Base-by-base conservation (phyloP, 2,888 invertebrate genomes). In the Melanargia galathea region DNA sequence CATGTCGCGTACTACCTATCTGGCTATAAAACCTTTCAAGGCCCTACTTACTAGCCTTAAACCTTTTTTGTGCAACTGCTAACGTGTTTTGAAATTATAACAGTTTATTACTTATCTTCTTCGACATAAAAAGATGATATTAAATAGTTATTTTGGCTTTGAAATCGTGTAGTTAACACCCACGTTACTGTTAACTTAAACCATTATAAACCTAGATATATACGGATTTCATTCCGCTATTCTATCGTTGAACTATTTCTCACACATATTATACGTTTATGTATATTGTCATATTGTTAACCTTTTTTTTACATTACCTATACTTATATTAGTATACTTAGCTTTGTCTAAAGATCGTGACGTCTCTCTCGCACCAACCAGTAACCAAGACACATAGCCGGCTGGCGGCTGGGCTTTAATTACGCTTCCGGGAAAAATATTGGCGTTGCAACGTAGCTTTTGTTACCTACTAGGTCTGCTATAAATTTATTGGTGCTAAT, bases 1-100 rank as follows among this genome's bases (percentile, higher is more conserved):
- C 63, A 61, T 60, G 58, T 64, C 63, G 59, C 51, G 64, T 61
- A 60, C 11, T 52, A 35, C 4, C 6, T 30, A 2, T 22, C 33
- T 52, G 35, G 46, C 49, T 56, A 45, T 43, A 18, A 48, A 46
- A 30, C 48, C 56, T 49, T 56, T 22, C 11, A 54, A 63, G 64
- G 38, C 52, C 18, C 26, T 10, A 30, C n/a, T n/a, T n/a, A n/a
- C n/a, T 3, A 26, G 30, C 30, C 30, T 30, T 7, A 49, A 49
- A 11, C 3, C 35, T 20, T 35, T 18, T 51, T 18, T 26, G 13
- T 26, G 4, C 10, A 49, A 26, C 6, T 33, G 30, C 5, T 33
- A 33, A 35, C 35, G 33, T 52, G 52, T 20, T 35, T 10, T 52
- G 52, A 35, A 52, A 35, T 13, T 52, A 20, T 35, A 18, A 51